These are phyloP conservation scores for Cerceris rybyensis DNA, from an alignment of 2,888 invertebrate genomes.

Conservation along the genomic window DNA sequence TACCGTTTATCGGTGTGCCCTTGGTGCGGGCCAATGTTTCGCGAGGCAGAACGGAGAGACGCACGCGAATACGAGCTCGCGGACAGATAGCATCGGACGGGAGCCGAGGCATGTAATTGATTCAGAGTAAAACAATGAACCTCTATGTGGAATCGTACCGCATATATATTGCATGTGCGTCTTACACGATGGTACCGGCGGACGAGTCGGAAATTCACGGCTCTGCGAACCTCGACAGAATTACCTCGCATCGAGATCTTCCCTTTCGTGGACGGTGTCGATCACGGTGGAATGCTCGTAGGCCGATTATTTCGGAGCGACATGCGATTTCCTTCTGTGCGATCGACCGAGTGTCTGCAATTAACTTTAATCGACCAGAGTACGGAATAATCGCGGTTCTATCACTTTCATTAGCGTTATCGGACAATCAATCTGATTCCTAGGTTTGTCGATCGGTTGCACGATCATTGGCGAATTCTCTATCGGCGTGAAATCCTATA, in stretches of 20 bases:
- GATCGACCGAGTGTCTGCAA: too few relatives aligned
- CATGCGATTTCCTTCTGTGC: not conserved
- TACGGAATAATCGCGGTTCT: too few relatives aligned
- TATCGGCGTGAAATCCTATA: too few relatives aligned
- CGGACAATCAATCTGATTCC: too few relatives aligned
- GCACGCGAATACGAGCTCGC: constrained; percentile 58
- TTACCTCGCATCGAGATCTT: constrained; percentile 5
- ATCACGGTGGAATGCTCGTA: not conserved
- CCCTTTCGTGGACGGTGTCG: constrained; percentile 11
- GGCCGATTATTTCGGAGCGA: not conserved
- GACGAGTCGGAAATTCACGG: constrained; percentile 45
- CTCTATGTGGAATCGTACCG: constrained; percentile 71
- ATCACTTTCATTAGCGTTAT: too few relatives aligned
- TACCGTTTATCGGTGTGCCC: not conserved
- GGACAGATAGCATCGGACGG: constrained; percentile 76
- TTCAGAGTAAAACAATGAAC: constrained; percentile 78
- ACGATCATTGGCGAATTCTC: too few relatives aligned
- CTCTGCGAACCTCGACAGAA: constrained; percentile 26
- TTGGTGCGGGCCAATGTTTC: constrained; percentile 24
- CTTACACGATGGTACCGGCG: constrained; percentile 35
- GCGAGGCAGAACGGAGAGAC: constrained; percentile 64
- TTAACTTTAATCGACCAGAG: too few relatives aligned
- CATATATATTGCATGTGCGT: constrained; percentile 48
- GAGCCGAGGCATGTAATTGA: constrained; percentile 79
- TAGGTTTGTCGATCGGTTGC: too few relatives aligned